Conservation (phyloP, 30 jellyfish, hydroid and myxozoan genomes). For the Cassiopea xamachana region DNA sequence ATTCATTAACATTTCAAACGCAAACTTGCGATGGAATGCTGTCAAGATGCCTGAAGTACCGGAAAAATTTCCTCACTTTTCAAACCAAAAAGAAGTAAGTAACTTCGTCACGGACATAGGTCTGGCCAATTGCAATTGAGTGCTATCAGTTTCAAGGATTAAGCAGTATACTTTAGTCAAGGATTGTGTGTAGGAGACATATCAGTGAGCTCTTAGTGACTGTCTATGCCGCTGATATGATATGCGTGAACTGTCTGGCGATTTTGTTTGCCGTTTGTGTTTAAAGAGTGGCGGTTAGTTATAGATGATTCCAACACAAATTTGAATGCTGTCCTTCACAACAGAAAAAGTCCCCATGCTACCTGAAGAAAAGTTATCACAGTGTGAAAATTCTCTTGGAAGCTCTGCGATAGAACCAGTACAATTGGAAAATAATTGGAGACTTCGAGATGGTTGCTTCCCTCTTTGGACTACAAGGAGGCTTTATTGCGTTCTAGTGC, state of each 20-base stretch:
- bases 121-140: slow-evolving; percentile 12
- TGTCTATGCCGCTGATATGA: background rate
- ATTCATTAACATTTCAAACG: no score
- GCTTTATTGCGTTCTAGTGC: background rate
- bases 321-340: background rate
- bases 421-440: background rate
- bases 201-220: background rate
- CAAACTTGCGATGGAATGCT: no score
- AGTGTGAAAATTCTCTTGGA: background rate
- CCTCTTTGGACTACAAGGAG: background rate
- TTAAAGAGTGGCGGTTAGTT: background rate
- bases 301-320: background rate
- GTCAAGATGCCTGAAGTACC: background rate
- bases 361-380: background rate
- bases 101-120: slow-evolving; percentile 5
- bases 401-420: background rate
- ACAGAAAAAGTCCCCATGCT: background rate
- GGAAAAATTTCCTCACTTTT: background rate
- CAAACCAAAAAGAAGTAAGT: slow-evolving; percentile 16
- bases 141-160: slow-evolving; percentile 1
- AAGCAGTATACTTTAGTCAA: background rate
- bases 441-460: background rate
- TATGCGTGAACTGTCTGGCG: background rate
- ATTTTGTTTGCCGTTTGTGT: background rate
- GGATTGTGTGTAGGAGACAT: background rate